A percentile compares a stretch with the other conserved stretches of the same genome.
These are phyloP conservation scores for Drosophila parabipectinata DNA, from an alignment of 1,140 invertebrate species.

Conservation along the genomic window DNA sequence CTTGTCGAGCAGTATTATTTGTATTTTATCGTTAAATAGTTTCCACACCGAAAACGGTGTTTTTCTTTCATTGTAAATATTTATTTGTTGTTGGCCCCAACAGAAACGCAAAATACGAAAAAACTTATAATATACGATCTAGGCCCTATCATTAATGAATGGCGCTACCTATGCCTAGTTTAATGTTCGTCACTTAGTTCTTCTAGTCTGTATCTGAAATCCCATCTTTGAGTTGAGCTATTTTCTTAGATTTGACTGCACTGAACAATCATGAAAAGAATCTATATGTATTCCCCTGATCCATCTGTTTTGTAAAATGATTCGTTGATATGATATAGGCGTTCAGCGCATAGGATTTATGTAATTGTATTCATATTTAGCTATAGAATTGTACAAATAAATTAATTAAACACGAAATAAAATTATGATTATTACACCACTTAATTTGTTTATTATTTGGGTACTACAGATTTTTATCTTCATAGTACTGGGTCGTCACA, in stretches of 20 bases:
- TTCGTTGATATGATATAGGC: slow-evolving; percentile 25
- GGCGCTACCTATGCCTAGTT: slow-evolving; percentile 74
- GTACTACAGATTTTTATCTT: background rate
- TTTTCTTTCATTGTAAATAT: slow-evolving; percentile 68
- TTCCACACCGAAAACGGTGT: slow-evolving; percentile 16
- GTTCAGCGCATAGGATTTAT: slow-evolving; percentile 52
- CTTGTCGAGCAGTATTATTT: slow-evolving; percentile 78
- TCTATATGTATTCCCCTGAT: slow-evolving; percentile 22
- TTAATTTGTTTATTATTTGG: slow-evolving; percentile 4
- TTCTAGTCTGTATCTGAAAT: slow-evolving; percentile 80
- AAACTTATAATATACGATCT: slow-evolving; percentile 50
- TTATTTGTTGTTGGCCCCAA: slow-evolving; percentile 38
- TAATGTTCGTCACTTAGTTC: slow-evolving; percentile 78
- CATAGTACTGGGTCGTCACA: background rate
- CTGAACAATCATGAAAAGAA: slow-evolving; percentile 18
- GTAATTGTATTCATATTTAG: slow-evolving; percentile 61
- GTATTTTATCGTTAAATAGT: slow-evolving; percentile 51
- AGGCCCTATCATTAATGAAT: slow-evolving; percentile 48
- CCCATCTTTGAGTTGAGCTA: slow-evolving; percentile 57
- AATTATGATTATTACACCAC: slow-evolving; percentile 62
- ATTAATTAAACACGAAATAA: slow-evolving; percentile 74
- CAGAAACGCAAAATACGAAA: slow-evolving; percentile 24
- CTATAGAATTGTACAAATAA: slow-evolving; percentile 79
- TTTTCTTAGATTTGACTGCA: slow-evolving; percentile 43
- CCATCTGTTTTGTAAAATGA: slow-evolving; percentile 24